Conservation (phyloP, 2,888 invertebrate genomes). For the Athalia cordata region DNA sequence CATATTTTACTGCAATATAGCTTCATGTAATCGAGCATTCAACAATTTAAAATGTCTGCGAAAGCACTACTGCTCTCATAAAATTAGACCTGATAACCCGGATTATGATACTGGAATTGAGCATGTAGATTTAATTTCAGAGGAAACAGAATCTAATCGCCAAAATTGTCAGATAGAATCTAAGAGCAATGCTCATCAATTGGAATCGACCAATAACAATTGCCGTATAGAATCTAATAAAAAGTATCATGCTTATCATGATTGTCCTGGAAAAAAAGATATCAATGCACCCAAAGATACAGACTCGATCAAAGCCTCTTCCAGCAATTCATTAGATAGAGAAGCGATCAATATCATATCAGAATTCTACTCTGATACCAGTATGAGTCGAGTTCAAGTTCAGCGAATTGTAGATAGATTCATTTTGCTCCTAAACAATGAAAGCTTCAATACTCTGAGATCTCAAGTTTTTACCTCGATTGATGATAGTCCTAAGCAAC, state of each 20-base stretch:
- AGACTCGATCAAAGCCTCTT: constrained; percentile 9
- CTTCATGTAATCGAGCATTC: constrained; percentile 21
- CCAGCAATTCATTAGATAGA: constrained; percentile 24
- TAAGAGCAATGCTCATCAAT: constrained; percentile 7
- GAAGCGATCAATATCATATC: constrained; percentile 26
- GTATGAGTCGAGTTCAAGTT: constrained; percentile 16
- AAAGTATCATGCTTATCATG: constrained; percentile 11
- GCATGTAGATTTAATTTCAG: constrained; percentile 4
- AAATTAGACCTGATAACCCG: constrained; percentile 1
- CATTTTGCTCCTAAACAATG: constrained; percentile 16
- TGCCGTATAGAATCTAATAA: constrained; percentile 12
- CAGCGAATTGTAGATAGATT: constrained; percentile 23
- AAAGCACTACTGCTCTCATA: constrained; percentile 26
- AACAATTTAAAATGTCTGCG: constrained; percentile 18
- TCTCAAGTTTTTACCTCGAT: not conserved
- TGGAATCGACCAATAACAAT: constrained; percentile 9
- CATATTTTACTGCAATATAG: constrained; percentile 20
- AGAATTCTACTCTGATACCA: constrained; percentile 23
- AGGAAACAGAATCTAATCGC: constrained; percentile 28
- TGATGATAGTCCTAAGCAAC: constrained; percentile 6
- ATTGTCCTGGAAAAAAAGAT: not conserved
- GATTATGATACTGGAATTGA: not conserved
- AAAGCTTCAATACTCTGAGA: constrained; percentile 16
- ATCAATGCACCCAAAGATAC: constrained; percentile 3
- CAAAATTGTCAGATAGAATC: constrained; percentile 10